Evolutionary conservation across 53 echinoderm and acorn worm species (phyloP), one percentile per base, ranked within the genome.

Genomic region (Antedon mediterranea): DNA sequence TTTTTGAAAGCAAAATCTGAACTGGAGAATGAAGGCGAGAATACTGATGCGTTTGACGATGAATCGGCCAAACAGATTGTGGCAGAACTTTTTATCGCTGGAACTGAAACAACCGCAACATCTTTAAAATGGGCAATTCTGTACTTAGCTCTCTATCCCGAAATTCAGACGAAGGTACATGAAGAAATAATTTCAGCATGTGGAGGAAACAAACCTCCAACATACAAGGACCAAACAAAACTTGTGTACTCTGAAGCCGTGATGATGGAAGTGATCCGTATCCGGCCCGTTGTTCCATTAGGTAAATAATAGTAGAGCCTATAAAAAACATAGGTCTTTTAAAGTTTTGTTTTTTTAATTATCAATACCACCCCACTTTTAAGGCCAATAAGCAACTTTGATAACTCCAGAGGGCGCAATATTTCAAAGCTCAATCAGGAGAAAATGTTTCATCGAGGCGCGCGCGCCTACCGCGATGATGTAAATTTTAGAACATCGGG

Each of bases 41-140:
- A 43, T 43, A 32, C 73, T 15, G 73, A 76, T 23, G 75, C 77
- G 15, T 88, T 84, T 71, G 79, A 76, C 28, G 77, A 76, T n/a
- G 81, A 80, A 30, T 76, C 84, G 28, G 29, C 84, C 34, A 79
- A 80, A 34, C 76, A 79, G 43, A 76, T 88, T 34, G 80, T 88
- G 29, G 83, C 72, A 5, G 88, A 88, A 29, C 37, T 84, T 23
- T 88, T 88, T 28, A 84, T 81, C 0, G 88, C 81, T 9, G 88
- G 84, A 32, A 88, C 88, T 0, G 88, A 88, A 33, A 88, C 88
- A 28, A 72, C 84, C 57, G 83, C 87, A 43, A 43, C 83, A 31
- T 80, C 78, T 15, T 34, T 87, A 27, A 42, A 71, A 20, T 87
- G 87, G 87, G 43, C 87, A 28, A 28, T 87, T 42, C 77, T 77